These are phyloP conservation scores for Camponotus vicinus DNA, from an alignment of 1,140 invertebrate species.

Conservation along the genomic window DNA sequence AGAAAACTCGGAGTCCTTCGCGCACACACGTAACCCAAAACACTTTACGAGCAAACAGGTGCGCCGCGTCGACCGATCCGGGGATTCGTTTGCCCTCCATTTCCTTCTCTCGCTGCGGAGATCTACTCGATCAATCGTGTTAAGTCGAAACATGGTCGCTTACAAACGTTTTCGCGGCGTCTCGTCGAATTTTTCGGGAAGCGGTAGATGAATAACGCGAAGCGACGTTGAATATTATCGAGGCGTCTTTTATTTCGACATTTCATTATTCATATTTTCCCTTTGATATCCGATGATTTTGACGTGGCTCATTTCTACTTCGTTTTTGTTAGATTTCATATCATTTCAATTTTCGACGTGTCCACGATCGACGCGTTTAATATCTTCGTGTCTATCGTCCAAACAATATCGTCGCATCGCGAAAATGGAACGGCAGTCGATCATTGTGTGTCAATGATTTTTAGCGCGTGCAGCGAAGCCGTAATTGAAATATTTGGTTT, in stretches of 20 bases:
- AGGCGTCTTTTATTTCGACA: background rate
- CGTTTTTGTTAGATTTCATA: constrained; percentile 14
- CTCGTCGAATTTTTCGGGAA: background rate
- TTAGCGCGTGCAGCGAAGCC: background rate
- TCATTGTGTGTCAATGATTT: constrained; percentile 31
- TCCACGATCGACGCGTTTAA: constrained; percentile 4
- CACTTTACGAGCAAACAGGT: constrained; percentile 66
- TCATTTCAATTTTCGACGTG: constrained; percentile 26
- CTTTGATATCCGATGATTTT: background rate
- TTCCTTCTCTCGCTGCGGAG: background rate
- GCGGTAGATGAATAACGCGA: background rate
- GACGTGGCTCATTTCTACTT: background rate
- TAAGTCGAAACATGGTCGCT: background rate
- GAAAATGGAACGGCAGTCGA: background rate
- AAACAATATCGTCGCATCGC: background rate
- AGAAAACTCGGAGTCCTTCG: background rate
- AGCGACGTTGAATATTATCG: background rate
- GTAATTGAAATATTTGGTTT: constrained; percentile 31
- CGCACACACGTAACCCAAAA: background rate
- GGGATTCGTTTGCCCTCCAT: background rate
- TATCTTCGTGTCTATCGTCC: background rate
- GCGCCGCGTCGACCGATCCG: constrained; percentile 19
- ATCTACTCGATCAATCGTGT: constrained; percentile 19
- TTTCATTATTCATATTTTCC: background rate
- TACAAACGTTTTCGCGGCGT: background rate